Evolutionary conservation across 2,888 invertebrate species (phyloP), one percentile per base, ranked within the genome.

Genomic region (Cryptops parisi): DNA sequence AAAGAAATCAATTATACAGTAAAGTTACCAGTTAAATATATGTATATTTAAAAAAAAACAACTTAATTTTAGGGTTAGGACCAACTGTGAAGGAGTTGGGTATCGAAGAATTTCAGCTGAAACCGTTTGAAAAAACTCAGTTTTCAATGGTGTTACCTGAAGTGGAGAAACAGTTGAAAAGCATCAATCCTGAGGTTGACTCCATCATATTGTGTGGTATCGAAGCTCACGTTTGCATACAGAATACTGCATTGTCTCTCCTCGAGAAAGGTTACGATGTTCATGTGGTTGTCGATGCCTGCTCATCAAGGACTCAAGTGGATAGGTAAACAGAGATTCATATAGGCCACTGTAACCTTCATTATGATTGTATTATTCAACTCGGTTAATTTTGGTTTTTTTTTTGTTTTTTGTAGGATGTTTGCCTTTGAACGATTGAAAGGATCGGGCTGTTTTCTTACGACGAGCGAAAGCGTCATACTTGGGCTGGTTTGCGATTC

Each of bases 151-250:
- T 74, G 51, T 58, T 73, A 17, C 70, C 71, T 6, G 71, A 73
- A 26, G 68, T 75, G 3, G 62, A 69, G 46, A 58, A 66, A 1
- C 58, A 63, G 47, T 56, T 76, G 58, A 64, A 65, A 47, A 62
- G 62, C 3, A 58, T 57, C 5, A 38, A 59, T 17, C 62, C 62
- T 1, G 58, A 64, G 3, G 55, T 60, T 12, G 55, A 63, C 40
- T 66, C 68, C 4, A 63, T 73, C 33, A 59, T 74, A 50, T 60
- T 75, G 15, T 72, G 72, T 59, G 74, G 74, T 19, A 72, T 75
- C 55, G 74, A 78, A 68, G 68, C 76, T 0, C 77, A 78, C 64
- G 77, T 76, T 21, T 78, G 78, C 61, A 69, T 78, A 9, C 74
- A 74, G 59, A 75, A 77, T 60, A 77, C 77, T 3, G 70, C 73